These are phyloP conservation scores for Sinelater perroti DNA, from an alignment of 2,888 invertebrate genomes.

Conservation along the genomic window DNA sequence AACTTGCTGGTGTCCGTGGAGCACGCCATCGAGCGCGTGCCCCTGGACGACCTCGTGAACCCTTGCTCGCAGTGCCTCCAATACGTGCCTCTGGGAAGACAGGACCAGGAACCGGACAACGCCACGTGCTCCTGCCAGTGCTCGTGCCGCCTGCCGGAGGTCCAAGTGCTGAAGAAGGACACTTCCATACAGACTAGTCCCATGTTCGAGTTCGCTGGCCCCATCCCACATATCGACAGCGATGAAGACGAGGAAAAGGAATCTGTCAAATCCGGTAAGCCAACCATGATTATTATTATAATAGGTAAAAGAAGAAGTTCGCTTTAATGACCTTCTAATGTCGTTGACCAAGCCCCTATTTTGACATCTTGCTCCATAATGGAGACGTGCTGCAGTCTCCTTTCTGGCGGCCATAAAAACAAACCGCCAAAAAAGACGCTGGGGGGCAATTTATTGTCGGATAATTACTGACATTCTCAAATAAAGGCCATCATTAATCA, in stretches of 20 bases:
- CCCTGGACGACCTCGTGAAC: constrained; percentile 71
- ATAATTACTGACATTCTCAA: constrained; percentile 5
- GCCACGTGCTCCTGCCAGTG: constrained; percentile 58
- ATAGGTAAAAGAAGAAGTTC: no score
- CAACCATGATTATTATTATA: no score
- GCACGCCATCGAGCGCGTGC: constrained; percentile 73
- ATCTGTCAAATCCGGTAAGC: constrained; percentile 56
- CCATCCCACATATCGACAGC: constrained; percentile 77
- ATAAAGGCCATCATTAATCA: constrained; percentile 13
- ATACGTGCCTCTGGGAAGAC: constrained; percentile 58
- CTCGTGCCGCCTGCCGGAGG: constrained; percentile 52
- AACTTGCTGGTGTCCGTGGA: constrained; percentile 74
- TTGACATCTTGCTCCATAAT: no score
- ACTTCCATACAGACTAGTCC: constrained; percentile 63
- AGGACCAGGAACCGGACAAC: constrained; percentile 48
- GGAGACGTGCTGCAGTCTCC: no score
- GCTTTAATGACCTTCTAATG: no score
- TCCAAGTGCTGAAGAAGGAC: constrained; percentile 57
- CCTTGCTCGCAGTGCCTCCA: constrained; percentile 65
- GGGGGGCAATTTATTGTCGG: constrained; percentile 20
- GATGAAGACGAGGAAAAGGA: constrained; percentile 70
- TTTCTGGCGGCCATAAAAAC: no score
- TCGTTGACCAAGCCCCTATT: no score
- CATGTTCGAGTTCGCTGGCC: constrained; percentile 72
- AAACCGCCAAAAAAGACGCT: no score